phyloP scores from a whole-genome alignment of 2,888 invertebrate genomes.

The Polyommatus icarus region DNA sequence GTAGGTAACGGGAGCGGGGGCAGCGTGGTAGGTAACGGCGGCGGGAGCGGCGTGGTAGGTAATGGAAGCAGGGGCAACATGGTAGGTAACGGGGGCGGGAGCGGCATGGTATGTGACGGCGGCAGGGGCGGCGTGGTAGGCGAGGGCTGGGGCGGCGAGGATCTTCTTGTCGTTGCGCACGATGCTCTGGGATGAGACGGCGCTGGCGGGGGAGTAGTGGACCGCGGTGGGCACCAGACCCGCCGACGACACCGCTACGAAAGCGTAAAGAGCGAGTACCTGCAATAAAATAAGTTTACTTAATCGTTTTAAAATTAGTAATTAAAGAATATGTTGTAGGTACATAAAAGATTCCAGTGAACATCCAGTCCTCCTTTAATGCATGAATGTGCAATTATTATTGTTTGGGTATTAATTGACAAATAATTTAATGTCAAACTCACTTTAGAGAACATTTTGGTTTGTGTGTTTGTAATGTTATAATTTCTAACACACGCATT shows the following conservation, averaged over 20 bases:
- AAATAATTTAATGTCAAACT: not conserved
- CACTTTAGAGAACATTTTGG: conserved; percentile 15
- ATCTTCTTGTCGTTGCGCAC: conserved; percentile 52
- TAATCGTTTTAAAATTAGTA: not conserved
- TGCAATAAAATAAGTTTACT: conserved; percentile 36
- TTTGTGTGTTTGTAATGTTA: not conserved
- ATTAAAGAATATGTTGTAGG: too few relatives aligned
- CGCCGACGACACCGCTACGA: conserved; percentile 50
- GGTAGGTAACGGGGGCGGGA: conserved; percentile 48
- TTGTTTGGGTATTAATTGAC: too few relatives aligned
- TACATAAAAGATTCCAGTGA: not conserved
- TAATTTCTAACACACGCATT: not conserved
- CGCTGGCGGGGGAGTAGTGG: conserved; percentile 57
- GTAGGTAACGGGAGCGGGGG: conserved; percentile 58
- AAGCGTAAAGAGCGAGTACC: conserved; percentile 47
- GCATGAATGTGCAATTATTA: not conserved
- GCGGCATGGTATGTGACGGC: conserved; percentile 33
- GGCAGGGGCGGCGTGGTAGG: conserved; percentile 55
- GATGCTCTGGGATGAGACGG: conserved; percentile 60
- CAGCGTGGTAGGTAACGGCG: conserved; percentile 60
- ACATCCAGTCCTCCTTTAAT: not conserved
- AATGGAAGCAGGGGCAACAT: conserved; percentile 46
- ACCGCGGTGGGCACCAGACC: conserved; percentile 55
- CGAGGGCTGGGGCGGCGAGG: conserved; percentile 50
- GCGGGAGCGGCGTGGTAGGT: conserved; percentile 44